These are phyloP conservation scores for Paralichthys olivaceus DNA, from an alignment of 2,113 vertebrate species.

Conservation along the genomic window DNA sequence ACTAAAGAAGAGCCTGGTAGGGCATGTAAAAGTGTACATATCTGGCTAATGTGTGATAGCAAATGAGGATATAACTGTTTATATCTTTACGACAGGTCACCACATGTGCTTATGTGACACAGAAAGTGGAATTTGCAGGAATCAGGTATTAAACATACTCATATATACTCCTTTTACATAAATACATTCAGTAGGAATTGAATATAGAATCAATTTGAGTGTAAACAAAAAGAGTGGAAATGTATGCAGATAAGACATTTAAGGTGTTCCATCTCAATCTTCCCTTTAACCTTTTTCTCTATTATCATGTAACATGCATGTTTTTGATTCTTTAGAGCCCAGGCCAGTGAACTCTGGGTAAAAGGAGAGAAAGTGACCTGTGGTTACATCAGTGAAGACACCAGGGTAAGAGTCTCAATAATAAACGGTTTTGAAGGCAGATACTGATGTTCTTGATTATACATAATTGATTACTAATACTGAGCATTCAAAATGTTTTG, in stretches of 20 bases:
- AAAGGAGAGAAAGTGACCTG: conserved; percentile 99
- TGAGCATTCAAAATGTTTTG: background rate
- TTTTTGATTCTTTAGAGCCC: conserved; percentile 83
- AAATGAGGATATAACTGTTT: background rate
- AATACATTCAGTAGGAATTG: too few species aligned
- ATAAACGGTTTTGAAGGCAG: background rate
- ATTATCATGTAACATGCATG: background rate
- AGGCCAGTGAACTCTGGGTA: conserved; percentile 97
- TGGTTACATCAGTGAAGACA: conserved; percentile 97
- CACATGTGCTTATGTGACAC: conserved; percentile 95
- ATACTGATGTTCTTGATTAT: background rate
- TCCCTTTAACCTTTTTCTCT: background rate
- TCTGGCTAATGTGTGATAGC: accelerated
- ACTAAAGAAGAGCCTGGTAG: conserved; percentile 96
- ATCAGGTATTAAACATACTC: conserved; percentile 85
- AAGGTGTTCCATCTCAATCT: background rate
- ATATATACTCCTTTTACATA: too few species aligned
- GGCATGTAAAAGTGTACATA: conserved; percentile 1
- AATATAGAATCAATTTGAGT: too few species aligned
- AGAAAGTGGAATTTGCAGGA: conserved; percentile 98
- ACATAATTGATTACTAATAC: background rate
- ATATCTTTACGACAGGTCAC: conserved; percentile 86
- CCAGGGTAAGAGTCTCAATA: conserved; percentile 83
- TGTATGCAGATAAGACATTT: too few species aligned
- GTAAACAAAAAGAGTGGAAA: too few species aligned